A percentile compares a stretch with the other conserved stretches of the same genome.
Conservation (phyloP, 2,888 invertebrate genomes). For the Cryptosula pallasiana region DNA sequence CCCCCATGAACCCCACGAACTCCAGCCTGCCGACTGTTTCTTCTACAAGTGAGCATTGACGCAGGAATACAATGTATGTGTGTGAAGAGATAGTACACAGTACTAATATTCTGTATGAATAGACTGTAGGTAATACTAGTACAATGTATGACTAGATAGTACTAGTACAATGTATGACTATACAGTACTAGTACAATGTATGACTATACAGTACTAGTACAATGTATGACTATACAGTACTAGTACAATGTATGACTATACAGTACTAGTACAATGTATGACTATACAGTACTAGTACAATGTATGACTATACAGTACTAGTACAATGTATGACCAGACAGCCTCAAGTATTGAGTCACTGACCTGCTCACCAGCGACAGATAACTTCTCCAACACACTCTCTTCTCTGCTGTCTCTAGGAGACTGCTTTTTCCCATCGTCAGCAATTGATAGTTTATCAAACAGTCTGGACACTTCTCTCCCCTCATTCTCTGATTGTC, state of each 20-base stretch:
- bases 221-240: too few species aligned
- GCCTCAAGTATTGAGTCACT: not conserved
- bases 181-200: too few species aligned
- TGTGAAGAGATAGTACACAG: too few species aligned
- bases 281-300: not conserved
- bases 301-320: not conserved
- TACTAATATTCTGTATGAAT: too few species aligned
- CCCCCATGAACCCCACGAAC: slow-evolving; percentile 71
- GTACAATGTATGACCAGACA: not conserved
- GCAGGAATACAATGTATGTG: too few species aligned
- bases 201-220: too few species aligned
- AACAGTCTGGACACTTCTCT: not conserved
- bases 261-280: too few species aligned
- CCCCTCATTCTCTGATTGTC: not conserved
- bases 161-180: too few species aligned
- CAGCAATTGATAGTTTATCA: slow-evolving; percentile 3
- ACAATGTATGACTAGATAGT: too few species aligned
- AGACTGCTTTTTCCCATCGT: not conserved
- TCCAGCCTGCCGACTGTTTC: slow-evolving; percentile 38
- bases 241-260: too few species aligned
- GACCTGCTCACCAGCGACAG: not conserved
- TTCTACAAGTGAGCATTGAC: too few species aligned
- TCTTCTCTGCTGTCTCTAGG: not conserved
- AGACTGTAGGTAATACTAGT: too few species aligned
- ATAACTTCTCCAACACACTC: not conserved